A percentile compares a stretch with the other conserved stretches of the same genome.
Evolutionary conservation across 2,888 invertebrate species (phyloP).

Genomic region (Ochropleura plecta): DNA sequence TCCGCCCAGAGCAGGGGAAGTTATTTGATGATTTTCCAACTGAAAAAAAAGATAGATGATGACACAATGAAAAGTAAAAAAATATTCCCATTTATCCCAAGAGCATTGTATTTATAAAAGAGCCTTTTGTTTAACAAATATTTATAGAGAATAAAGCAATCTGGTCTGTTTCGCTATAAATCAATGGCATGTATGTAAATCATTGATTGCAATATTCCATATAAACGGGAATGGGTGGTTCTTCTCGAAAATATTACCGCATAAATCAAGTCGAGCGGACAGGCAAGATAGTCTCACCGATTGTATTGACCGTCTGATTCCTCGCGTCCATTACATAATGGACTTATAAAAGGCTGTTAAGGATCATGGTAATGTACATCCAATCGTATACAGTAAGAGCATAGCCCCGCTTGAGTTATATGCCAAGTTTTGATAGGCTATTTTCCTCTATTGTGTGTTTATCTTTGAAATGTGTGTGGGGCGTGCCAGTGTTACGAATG

Average conservation of each 20-base stretch:
- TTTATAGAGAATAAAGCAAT: constrained; percentile 48
- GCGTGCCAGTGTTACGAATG: constrained; percentile 44
- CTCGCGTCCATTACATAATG: constrained; percentile 80
- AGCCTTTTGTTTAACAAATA: constrained; percentile 48
- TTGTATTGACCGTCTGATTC: constrained; percentile 77
- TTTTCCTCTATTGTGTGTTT: constrained; percentile 77
- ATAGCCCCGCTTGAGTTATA: constrained; percentile 77
- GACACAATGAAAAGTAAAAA: constrained; percentile 1
- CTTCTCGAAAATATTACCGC: constrained; percentile 77
- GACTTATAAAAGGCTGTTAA: constrained; percentile 81
- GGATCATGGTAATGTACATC: constrained; percentile 78
- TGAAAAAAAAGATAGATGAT: background rate
- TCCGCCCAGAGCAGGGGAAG: too few relatives aligned
- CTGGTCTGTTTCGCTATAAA: constrained; percentile 47
- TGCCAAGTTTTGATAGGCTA: constrained; percentile 78
- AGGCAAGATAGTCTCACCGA: constrained; percentile 74
- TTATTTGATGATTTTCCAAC: too few relatives aligned
- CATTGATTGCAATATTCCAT: constrained; percentile 76
- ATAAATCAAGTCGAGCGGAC: constrained; percentile 80
- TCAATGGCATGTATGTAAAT: constrained; percentile 72
- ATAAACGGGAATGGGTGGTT: constrained; percentile 71
- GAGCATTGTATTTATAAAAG: constrained; percentile 34
- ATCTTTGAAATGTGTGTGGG: constrained; percentile 66
- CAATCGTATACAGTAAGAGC: constrained; percentile 72
- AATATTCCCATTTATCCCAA: constrained; percentile 21